Base-by-base conservation (phyloP, 2,113 vertebrate species). In the Amazona vittata region DNA sequence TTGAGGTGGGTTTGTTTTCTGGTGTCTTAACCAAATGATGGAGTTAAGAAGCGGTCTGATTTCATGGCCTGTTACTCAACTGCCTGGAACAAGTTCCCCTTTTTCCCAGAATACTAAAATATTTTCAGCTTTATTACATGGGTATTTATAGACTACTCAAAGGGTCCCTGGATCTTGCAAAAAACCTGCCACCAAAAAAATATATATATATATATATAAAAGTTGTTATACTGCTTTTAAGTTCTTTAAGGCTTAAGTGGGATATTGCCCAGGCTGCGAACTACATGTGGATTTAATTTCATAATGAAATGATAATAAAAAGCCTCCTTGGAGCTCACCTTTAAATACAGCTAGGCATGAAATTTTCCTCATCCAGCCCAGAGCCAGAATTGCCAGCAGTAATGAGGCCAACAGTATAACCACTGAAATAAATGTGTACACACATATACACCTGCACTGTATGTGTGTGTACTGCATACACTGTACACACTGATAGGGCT, bases 401-500 rank as follows among this genome's bases (percentile, higher is more conserved):
- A 76, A 41, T 3, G 55, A 86, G 60, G 77, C 93, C 62, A 53
- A 18, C 33, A 33, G 50, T 6, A 3, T 2, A 49, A 44, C 5
- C 16, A 2, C 63, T 16, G 75, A 74, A 16, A 24, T 7, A 73
- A 29, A 13, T 0, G 0, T 9, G 64, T 16, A 6, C 5, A 2
- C 13, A 1, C 0, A 19, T 2, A 39, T 13, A 10, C 8, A 43
- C 33, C 59, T 37, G 2, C 9, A 1, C 8, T 35, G 2, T 59
- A n/a, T 15, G 8, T 14, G 37, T 4, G 20, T 5, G 43, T 3
- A 15, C 37, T 1, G 39, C n/a, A 12, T 28, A 10, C 25, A 0
- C 49, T 41, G 70, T 21, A 15, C 79, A 29, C 1, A 0, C 33
- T 19, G 80, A 9, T 77, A 55, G 35, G 39, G 50, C 31, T 31